Evolutionary conservation across 2,113 vertebrate genomes (phyloP).

Genomic region (Beaufortia kweichowensis): DNA sequence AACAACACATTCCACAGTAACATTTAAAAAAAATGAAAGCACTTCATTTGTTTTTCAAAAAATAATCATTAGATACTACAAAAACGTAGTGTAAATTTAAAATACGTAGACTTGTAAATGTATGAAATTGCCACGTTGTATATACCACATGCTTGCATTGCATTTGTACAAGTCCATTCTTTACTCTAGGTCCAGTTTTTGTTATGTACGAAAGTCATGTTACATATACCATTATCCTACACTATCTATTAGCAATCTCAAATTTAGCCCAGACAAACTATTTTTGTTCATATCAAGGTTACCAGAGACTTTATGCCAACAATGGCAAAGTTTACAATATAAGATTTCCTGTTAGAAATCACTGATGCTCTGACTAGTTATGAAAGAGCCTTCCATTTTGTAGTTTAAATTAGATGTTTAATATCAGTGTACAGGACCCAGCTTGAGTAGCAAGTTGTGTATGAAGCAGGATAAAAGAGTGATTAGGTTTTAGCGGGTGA

Average conservation of each 20-base stretch:
- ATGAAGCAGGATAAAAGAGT: slow-evolving; percentile 65
- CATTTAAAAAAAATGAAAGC: slow-evolving; percentile 67
- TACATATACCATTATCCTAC: slow-evolving; percentile 54
- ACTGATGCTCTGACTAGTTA: slow-evolving; percentile 58
- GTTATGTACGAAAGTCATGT: slow-evolving; percentile 49
- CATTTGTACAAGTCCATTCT: slow-evolving; percentile 62
- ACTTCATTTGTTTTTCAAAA: slow-evolving; percentile 74
- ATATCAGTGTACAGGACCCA: slow-evolving; percentile 83
- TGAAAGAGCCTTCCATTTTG: slow-evolving; percentile 59
- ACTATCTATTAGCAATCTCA: slow-evolving; percentile 52
- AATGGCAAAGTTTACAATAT: slow-evolving; percentile 59
- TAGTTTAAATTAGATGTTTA: slow-evolving; percentile 64
- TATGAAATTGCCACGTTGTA: slow-evolving; percentile 73
- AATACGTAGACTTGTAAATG: slow-evolving; percentile 68
- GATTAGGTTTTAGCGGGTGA: slow-evolving; percentile 83
- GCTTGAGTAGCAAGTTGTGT: slow-evolving; percentile 81
- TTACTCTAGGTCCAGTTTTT: slow-evolving; percentile 46
- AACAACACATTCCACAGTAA: slow-evolving; percentile 59
- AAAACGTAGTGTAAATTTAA: slow-evolving; percentile 72
- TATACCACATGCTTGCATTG: slow-evolving; percentile 69
- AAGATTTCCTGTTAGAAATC: slow-evolving; percentile 73
- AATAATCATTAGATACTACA: slow-evolving; percentile 66
- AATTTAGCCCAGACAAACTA: slow-evolving; percentile 40
- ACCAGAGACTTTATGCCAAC: slow-evolving; percentile 54
- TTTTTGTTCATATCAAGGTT: slow-evolving; percentile 64